A percentile compares a stretch with the other conserved stretches of the same genome.
Evolutionary conservation across 2,888 invertebrate genomes (phyloP).

Genomic region (Loripinus fragilis): DNA sequence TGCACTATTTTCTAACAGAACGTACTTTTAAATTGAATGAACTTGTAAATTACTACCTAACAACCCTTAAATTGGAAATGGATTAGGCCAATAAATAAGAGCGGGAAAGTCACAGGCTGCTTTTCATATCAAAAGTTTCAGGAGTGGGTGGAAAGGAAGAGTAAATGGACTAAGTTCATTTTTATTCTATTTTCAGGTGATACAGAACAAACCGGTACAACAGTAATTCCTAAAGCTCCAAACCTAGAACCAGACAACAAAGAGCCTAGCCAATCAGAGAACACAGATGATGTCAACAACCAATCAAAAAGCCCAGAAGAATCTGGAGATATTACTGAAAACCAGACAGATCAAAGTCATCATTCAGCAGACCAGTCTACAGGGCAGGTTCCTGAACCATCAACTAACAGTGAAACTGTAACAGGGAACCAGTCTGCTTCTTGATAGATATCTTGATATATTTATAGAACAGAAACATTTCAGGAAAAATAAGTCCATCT

Average conservation of each 20-base stretch:
- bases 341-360: constrained; percentile 4
- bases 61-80: too few species aligned
- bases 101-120: too few species aligned
- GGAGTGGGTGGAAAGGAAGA: too few species aligned
- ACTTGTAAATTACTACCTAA: too few species aligned
- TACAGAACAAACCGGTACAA: constrained; percentile 53
- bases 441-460: neutral
- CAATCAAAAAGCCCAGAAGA: constrained; percentile 33
- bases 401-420: neutral
- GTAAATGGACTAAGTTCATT: too few species aligned
- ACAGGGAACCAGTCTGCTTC: neutral
- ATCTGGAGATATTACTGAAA: neutral
- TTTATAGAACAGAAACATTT: neutral
- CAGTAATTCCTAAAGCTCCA: constrained; percentile 49
- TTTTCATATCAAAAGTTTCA: too few species aligned
- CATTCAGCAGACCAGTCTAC: neutral
- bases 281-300: constrained; percentile 18
- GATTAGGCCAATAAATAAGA: too few species aligned
- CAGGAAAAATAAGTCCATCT: too few species aligned
- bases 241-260: constrained; percentile 8
- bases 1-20: too few species aligned
- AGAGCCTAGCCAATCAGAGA: constrained; percentile 25
- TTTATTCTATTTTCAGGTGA: constrained; percentile 36
- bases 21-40: too few species aligned
- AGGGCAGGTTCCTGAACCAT: neutral